Conservation (phyloP, 2,888 invertebrate genomes). For the Heteropelma amictum region DNA sequence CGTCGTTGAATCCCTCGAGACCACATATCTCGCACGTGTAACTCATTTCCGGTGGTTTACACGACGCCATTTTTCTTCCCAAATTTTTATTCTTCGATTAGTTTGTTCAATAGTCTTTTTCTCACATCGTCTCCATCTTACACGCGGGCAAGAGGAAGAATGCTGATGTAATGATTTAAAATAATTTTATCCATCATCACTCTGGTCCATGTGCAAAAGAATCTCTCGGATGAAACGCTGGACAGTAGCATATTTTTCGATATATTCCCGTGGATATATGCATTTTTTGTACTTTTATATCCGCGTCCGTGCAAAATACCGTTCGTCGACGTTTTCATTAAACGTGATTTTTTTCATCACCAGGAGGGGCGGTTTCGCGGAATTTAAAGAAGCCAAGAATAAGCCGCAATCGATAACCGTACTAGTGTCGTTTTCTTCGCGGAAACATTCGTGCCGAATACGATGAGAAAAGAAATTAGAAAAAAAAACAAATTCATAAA, state of each 20-base stretch:
- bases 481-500: not conserved
- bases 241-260: too few species aligned
- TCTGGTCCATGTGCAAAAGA: not conserved
- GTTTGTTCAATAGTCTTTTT: not conserved
- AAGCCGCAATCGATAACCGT: conserved; percentile 40
- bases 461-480: not conserved
- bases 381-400: conserved; percentile 36
- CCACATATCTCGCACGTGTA: conserved; percentile 92
- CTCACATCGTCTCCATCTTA: too few species aligned
- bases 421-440: conserved; percentile 12
- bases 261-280: not conserved
- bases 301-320: not conserved
- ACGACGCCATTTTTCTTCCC: conserved; percentile 76
- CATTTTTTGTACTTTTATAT: not conserved
- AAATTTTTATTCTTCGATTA: not conserved
- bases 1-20: conserved; percentile 88
- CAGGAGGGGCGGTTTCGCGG: conserved; percentile 9
- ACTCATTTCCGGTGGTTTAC: conserved; percentile 80
- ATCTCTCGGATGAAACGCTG: not conserved
- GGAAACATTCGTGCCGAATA: not conserved
- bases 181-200: not conserved
- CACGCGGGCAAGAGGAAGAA: not conserved
- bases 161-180: too few species aligned
- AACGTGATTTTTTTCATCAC: not conserved
- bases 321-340: not conserved